Base-by-base conservation (phyloP, 2,797 vertebrate genomes). In the Urocyon cinereoargenteus region DNA sequence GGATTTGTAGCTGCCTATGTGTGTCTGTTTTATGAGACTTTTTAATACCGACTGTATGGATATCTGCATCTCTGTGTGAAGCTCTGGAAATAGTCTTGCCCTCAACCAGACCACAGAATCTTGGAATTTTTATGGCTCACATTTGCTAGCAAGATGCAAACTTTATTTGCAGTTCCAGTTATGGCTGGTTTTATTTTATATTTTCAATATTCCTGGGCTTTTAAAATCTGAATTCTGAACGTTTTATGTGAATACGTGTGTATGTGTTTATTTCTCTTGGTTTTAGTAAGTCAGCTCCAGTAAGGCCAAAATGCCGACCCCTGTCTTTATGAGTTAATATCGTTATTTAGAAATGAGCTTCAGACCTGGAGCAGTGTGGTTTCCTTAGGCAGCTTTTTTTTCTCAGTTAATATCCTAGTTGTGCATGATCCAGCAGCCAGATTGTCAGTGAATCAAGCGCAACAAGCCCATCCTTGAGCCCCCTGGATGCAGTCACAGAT, bases 131-230 rank as follows among this genome's bases (percentile, higher is more conserved):
- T 96, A 81, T 93, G 86, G 93, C 75, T 34, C 70, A 83, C 7
- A 97, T 98, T 97, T 97, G 97, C 61, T 97, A 97, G 91, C 97
- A 94, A 94, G 51, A 97, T 97, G 98, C 83, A 98, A 98, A 96
- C 90, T 97, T 98, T 98, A 98, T 98, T 98, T 98, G 96, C 73
- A 84, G 81, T 98, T 98, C 97, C 66, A 55, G 86, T 98, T 98
- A 98, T 98, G 97, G 98, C 97, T 98, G 98, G 92, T 62, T 98
- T 98, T 98, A 97, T 95, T 98, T 97, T 97, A 96, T 92, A 97
- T 98, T 97, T 98, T 98, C 95, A 95, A 51, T 96, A 97, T 97
- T 98, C 96, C 97, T 98, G 97, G 97, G 94, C 97, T 98, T 64
- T 92, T 85, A 92, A 95, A 97, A 98, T 98, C 97, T 90, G 93